A percentile compares a stretch with the other conserved stretches of the same genome.
These are phyloP conservation scores for Platyscapa corneri DNA, from an alignment of 1,140 invertebrate species.

Conservation along the genomic window DNA sequence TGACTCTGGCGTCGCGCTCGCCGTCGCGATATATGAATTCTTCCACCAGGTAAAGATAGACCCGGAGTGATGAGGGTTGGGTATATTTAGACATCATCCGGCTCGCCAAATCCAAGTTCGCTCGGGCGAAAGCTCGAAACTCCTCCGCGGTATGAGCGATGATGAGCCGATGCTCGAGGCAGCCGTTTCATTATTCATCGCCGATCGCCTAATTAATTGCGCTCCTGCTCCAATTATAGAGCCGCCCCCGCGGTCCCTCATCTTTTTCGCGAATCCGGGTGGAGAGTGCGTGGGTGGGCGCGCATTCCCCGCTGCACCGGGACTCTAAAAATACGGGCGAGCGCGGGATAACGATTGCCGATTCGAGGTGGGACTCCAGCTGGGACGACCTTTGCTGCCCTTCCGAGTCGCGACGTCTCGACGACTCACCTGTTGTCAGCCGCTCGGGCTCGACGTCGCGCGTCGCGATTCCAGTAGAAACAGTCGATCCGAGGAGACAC, in stretches of 20 bases:
- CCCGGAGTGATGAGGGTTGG: conserved; percentile 69
- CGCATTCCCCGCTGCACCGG: not conserved
- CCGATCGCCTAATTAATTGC: conserved; percentile 19
- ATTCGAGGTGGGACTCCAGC: no score
- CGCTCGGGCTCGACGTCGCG: no score
- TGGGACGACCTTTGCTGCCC: no score
- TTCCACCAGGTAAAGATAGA: conserved; percentile 73
- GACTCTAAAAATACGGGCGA: not conserved
- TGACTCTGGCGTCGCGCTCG: conserved; percentile 41
- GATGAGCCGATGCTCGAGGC: not conserved
- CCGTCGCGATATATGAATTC: conserved; percentile 55
- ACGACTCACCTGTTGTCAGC: no score
- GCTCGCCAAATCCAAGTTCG: conserved; percentile 72
- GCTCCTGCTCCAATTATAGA: conserved; percentile 9
- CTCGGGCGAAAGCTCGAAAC: conserved; percentile 25
- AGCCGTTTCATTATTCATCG: conserved; percentile 2
- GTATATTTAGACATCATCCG: conserved; percentile 74
- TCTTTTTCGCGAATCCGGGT: not conserved
- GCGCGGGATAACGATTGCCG: not conserved
- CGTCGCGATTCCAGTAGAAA: no score
- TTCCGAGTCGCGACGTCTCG: no score
- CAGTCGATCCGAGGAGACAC: no score
- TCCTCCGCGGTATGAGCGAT: conserved; percentile 26
- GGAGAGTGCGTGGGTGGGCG: not conserved
- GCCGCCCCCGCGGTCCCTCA: not conserved